Evolutionary conservation across 2,113 vertebrate species (phyloP), one percentile per base, ranked within the genome.

Genomic region (Gambusia holbrooki): DNA sequence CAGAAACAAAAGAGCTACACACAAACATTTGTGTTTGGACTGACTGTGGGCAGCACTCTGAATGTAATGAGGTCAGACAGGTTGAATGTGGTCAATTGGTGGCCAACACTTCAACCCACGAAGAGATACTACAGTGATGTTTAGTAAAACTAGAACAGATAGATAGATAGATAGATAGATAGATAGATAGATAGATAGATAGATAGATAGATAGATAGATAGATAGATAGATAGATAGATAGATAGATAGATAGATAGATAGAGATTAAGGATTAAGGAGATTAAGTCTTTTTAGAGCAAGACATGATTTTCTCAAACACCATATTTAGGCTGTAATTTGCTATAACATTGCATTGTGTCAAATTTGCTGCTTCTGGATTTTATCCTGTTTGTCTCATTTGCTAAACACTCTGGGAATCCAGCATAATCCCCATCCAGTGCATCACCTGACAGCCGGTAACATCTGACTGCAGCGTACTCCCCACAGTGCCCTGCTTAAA

Each of bases 21-120:
- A 65, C 69, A 66, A 70, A 79, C 64, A 37, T 42, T 32, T 54
- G 32, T 61, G 45, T 66, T 58, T 68, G 1, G 78, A 84, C 82
- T 77, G 62, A 82, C 65, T 5, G 12, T 5, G 13, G 65, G 25
- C 71, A 74, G 30, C 81, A 45, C 72, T 81, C 29, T 67, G 80
- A 64, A 62, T 1, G 3, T 87, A 83, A 89, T 80, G 73, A 85
- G 86, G 82, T 79, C 71, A 82, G 77, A 86, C 80, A 75, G 76
- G 72, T 80, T 86, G 29, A 72, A 80, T 79, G 71, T 73, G 74
- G 69, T 76, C 71, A 86, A 79, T 70, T 67, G 68, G 75, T 70
- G 37, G 42, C 40, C 27, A 73, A 74, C 76, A 80, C 65, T 82
- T 87, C 77, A 76, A 83, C 70, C 37, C 69, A 33, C 48, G 17